These are phyloP conservation scores for Apotomis capreana DNA, from an alignment of 2,888 invertebrate species.

Conservation along the genomic window DNA sequence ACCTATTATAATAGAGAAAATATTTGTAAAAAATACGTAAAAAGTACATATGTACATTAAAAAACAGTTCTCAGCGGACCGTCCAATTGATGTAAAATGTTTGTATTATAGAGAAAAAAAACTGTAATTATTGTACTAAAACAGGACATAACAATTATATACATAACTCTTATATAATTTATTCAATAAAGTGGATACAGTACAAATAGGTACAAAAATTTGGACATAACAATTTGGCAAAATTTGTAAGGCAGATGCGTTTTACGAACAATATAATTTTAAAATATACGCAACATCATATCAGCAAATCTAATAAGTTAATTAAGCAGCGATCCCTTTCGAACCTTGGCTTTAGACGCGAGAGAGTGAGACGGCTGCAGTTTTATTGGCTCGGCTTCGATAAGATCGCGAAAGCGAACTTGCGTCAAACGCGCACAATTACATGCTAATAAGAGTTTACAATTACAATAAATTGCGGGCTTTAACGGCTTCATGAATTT, in stretches of 20 bases:
- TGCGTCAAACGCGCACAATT: constrained; percentile 60
- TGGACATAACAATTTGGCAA: neutral
- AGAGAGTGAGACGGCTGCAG: constrained; percentile 3
- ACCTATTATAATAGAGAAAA: too few relatives aligned
- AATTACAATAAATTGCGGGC: constrained; percentile 60
- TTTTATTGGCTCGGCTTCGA: constrained; percentile 42
- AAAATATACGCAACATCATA: constrained; percentile 25
- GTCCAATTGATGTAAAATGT: too few relatives aligned
- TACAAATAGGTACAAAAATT: neutral
- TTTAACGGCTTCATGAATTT: constrained; percentile 56
- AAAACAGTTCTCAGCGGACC: too few relatives aligned
- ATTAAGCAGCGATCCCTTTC: constrained; percentile 29
- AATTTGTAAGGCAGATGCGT: constrained; percentile 24
- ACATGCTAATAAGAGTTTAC: constrained; percentile 72
- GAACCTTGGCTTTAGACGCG: neutral
- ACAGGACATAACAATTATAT: neutral
- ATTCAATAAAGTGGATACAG: too few relatives aligned
- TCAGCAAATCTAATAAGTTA: constrained; percentile 23
- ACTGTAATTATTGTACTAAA: too few relatives aligned
- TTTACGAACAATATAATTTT: constrained; percentile 5
- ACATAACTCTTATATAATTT: too few relatives aligned
- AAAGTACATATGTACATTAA: too few relatives aligned
- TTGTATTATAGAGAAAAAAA: too few relatives aligned
- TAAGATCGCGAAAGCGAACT: constrained; percentile 58
- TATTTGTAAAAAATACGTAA: too few relatives aligned